phyloP scores from a whole-genome alignment of 2,888 invertebrate genomes.

The Balanococcus diminutus region DNA sequence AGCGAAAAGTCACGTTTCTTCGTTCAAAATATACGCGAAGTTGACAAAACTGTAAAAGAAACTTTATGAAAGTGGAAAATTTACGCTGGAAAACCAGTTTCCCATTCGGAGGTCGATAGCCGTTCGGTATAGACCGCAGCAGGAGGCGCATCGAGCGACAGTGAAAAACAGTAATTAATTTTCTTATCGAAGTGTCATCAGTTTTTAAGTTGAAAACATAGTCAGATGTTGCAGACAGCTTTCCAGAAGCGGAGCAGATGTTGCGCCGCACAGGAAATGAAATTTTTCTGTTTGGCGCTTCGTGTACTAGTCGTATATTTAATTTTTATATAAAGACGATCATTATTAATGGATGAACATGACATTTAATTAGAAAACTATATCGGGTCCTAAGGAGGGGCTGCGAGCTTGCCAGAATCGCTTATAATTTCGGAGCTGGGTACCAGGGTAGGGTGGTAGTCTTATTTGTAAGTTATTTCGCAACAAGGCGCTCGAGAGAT shows the following conservation, averaged over 20 bases:
- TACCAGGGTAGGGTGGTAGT: not conserved
- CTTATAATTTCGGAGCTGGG: not conserved
- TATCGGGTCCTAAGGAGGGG: not conserved
- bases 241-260: conserved; percentile 12
- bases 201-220: conserved; percentile 39
- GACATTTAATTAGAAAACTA: conserved; percentile 44
- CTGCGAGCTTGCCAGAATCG: not conserved
- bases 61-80: no score
- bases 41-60: no score
- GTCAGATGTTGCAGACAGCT: conserved; percentile 46
- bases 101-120: no score
- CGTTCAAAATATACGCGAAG: no score
- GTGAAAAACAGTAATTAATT: conserved; percentile 41
- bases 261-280: conserved; percentile 10
- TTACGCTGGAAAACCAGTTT: no score
- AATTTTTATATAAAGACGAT: conserved; percentile 34
- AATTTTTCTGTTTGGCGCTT: not conserved
- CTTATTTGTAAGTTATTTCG: not conserved
- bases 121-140: no score
- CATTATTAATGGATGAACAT: conserved; percentile 46
- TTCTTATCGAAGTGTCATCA: conserved; percentile 51
- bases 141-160: not conserved
- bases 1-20: no score
- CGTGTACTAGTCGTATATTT: conserved; percentile 7
- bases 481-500: not conserved